Conservation (phyloP, 2,797 vertebrate genomes). For the Fringilla coelebs region DNA sequence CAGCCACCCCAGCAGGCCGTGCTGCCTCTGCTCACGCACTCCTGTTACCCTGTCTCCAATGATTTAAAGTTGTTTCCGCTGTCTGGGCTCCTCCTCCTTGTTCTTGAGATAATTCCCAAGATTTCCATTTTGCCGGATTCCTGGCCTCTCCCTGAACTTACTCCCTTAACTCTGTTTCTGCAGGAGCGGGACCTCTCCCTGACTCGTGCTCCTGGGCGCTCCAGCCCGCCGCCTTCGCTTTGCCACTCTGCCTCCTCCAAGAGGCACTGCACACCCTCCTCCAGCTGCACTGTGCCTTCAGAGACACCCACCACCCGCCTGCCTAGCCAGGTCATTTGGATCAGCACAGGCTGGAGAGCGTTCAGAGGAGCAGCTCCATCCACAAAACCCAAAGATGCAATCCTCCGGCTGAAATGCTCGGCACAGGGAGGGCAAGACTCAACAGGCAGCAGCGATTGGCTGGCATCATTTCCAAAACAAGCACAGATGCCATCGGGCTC, state of each 20-base stretch:
- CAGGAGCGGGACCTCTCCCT: not conserved
- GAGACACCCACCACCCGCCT: not conserved
- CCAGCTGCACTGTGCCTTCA: slow-evolving; percentile 15
- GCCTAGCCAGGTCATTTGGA: slow-evolving; percentile 28
- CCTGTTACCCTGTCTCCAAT: not conserved
- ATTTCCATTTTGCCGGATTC: slow-evolving; percentile 19
- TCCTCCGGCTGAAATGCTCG: not conserved
- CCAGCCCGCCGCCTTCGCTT: rapidly evolving
- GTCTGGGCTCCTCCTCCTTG: slow-evolving; percentile 26
- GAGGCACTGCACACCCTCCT: not conserved
- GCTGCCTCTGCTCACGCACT: not conserved
- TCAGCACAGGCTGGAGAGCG: not conserved
- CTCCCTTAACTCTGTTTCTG: not conserved
- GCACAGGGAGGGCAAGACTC: not conserved
- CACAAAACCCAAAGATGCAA: slow-evolving; percentile 12
- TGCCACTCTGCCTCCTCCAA: not conserved
- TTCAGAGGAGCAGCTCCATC: not conserved
- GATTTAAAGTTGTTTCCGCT: slow-evolving; percentile 12
- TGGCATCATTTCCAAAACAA: not conserved
- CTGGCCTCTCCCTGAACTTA: slow-evolving; percentile 10
- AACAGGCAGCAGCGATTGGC: not conserved
- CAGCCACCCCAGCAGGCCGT: not conserved
- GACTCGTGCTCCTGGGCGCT: not conserved
- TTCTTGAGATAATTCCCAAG: slow-evolving; percentile 21
- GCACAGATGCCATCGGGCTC: not conserved